Conservation (phyloP, 2,113 vertebrate species). For the Ochotona curzoniae region DNA sequence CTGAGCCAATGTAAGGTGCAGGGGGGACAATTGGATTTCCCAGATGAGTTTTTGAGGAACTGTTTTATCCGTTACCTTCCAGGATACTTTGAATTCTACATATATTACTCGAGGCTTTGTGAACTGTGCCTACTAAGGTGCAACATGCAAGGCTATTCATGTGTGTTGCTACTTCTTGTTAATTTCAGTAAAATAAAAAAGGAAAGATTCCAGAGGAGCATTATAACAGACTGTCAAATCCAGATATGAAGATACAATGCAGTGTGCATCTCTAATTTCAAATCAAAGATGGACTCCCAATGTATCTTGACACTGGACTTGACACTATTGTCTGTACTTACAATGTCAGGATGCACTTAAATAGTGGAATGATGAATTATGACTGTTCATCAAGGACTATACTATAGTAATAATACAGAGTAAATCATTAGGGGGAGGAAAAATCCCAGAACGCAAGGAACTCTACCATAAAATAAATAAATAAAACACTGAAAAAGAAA, state of each 20-base stretch:
- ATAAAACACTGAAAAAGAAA: neutral
- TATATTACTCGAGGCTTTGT: neutral
- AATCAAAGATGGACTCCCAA: too few species aligned
- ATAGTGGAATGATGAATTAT: too few species aligned
- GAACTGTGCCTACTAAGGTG: neutral
- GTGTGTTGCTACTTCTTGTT: neutral
- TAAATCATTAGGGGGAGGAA: too few species aligned
- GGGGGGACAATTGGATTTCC: fast-evolving
- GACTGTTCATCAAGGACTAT: too few species aligned
- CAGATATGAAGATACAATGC: too few species aligned
- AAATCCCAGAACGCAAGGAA: too few species aligned
- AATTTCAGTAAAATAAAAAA: neutral
- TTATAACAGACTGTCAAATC: neutral
- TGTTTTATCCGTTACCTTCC: neutral
- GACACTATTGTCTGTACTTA: too few species aligned
- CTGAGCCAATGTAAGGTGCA: neutral
- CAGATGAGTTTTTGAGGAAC: neutral
- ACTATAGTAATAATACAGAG: too few species aligned
- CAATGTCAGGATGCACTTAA: too few species aligned
- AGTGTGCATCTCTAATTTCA: too few species aligned
- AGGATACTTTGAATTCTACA: neutral
- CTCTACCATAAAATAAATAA: too few species aligned
- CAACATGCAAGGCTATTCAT: neutral
- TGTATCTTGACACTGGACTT: too few species aligned
- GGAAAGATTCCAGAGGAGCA: neutral